Percentiles rank a stretch among this genome's conserved stretches.
phyloP scores from a whole-genome alignment of 2,113 vertebrate genomes.

The Pteruthius melanotis region DNA sequence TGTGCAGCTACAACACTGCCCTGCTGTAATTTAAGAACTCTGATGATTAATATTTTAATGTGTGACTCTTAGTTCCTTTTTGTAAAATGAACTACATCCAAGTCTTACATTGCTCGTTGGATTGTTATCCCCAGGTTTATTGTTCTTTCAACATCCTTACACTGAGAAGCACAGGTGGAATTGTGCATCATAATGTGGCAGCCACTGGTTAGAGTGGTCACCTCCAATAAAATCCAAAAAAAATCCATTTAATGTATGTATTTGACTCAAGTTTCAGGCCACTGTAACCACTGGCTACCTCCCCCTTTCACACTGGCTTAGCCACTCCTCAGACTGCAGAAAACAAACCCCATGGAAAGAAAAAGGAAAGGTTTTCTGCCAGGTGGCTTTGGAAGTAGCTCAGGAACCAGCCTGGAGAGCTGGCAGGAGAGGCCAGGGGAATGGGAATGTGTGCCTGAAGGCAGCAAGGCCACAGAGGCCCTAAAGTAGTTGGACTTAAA shows the following conservation, averaged over 20 bases:
- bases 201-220: not conserved
- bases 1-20: not conserved
- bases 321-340: not conserved
- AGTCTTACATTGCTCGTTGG: fast-evolving
- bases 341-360: not conserved
- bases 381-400: not conserved
- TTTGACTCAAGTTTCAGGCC: not conserved
- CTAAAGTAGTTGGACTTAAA: not conserved
- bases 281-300: not conserved
- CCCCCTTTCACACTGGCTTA: not conserved
- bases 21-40: not conserved
- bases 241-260: not conserved
- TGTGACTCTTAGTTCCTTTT: not conserved
- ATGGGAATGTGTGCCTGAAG: not conserved
- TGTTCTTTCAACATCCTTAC: not conserved
- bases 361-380: not conserved
- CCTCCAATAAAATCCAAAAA: not conserved
- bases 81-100: not conserved
- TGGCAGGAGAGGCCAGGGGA: not conserved
- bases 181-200: not conserved
- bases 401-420: not conserved
- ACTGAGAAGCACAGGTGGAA: not conserved
- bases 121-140: not conserved
- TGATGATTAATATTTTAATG: not conserved
- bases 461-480: not conserved